Conservation (phyloP, 2,888 invertebrate genomes). For the Crossocerus cetratus region DNA sequence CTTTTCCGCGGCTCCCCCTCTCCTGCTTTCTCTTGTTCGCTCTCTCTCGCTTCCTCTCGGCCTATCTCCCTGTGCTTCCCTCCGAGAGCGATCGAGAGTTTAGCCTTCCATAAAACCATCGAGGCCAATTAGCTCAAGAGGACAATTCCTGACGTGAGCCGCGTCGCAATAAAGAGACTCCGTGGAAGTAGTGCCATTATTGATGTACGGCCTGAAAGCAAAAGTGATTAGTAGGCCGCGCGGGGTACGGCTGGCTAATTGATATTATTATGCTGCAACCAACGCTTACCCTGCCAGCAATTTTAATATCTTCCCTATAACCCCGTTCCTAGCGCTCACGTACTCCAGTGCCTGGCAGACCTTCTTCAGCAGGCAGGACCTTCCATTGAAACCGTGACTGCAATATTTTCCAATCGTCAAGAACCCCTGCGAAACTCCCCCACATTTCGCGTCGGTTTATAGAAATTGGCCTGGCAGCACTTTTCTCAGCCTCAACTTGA, state of each 20-base stretch:
- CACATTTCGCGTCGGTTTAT: too few relatives aligned
- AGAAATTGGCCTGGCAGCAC: too few relatives aligned
- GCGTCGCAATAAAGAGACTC: conserved; percentile 64
- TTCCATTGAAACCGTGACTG: conserved; percentile 82
- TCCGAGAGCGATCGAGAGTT: not conserved
- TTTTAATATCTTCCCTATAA: conserved; percentile 69
- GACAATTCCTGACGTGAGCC: conserved; percentile 66
- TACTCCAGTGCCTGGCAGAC: conserved; percentile 83
- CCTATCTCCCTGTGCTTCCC: not conserved
- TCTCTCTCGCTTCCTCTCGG: too few relatives aligned
- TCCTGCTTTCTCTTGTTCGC: too few relatives aligned
- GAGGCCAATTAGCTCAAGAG: conserved; percentile 69
- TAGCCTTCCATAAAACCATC: conserved; percentile 55
- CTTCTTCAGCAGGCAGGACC: conserved; percentile 82
- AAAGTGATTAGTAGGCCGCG: conserved; percentile 2
- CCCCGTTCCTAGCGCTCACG: conserved; percentile 69
- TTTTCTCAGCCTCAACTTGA: too few relatives aligned
- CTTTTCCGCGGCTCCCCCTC: too few relatives aligned
- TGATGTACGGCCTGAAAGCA: conserved; percentile 65
- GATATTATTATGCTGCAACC: conserved; percentile 25
- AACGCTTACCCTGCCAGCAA: conserved; percentile 56
- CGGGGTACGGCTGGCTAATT: conserved; percentile 5
- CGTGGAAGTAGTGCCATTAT: conserved; percentile 58
- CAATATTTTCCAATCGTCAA: conserved; percentile 61
- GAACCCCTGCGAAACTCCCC: not conserved